Percentiles rank a stretch among this genome's conserved stretches.
Conservation (phyloP, 2,113 vertebrate species). For the Phasianus colchicus region DNA sequence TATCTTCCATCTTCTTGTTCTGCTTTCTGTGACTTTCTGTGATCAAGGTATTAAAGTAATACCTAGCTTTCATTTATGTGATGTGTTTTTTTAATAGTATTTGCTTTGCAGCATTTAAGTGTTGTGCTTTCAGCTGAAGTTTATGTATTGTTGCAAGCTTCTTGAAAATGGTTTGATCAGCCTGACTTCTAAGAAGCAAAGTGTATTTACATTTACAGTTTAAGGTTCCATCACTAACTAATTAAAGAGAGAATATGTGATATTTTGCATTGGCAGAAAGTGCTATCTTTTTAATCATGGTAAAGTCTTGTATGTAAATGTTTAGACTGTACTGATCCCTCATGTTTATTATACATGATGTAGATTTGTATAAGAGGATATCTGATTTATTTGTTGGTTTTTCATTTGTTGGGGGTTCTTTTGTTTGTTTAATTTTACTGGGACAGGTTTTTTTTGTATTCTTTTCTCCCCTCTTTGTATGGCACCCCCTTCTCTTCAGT, state of each 20-base stretch:
- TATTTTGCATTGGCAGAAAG: neutral
- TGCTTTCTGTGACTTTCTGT: neutral
- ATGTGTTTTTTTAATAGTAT: neutral
- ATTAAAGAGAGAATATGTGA: neutral
- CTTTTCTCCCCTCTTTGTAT: neutral
- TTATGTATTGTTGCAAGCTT: neutral
- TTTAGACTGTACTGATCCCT: neutral
- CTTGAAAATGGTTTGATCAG: neutral
- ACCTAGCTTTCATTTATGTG: neutral
- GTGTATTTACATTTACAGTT: neutral
- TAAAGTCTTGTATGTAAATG: neutral
- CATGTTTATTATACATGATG: fast-evolving
- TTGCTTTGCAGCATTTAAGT: neutral
- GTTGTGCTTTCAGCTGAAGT: neutral
- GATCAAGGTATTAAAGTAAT: neutral
- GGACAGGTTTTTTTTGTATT: neutral
- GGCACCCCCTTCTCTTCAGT: fast-evolving
- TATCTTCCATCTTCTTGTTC: neutral
- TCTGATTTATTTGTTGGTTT: neutral
- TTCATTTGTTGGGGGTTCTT: neutral
- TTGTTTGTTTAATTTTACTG: neutral
- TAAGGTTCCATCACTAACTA: neutral
- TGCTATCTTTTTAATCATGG: neutral
- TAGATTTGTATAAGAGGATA: neutral
- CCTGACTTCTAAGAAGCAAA: neutral